These are phyloP conservation scores for Scomber scombrus DNA, from an alignment of 2,113 vertebrate genomes.

Conservation along the genomic window DNA sequence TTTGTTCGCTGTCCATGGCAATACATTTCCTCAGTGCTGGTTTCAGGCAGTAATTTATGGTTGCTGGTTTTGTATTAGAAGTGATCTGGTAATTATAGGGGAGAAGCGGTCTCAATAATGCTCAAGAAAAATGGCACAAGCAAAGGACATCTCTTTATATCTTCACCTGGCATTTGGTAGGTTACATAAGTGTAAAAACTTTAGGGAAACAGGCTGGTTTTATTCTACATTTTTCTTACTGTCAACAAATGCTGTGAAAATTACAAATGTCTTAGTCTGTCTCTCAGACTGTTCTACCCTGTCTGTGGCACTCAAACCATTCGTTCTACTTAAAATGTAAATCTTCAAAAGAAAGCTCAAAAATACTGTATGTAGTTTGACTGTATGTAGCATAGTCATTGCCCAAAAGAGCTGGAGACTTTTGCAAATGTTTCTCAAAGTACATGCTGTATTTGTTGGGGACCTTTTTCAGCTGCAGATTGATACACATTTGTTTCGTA, in stretches of 20 bases:
- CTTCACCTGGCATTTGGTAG: background rate
- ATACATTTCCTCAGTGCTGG: constrained; percentile 17
- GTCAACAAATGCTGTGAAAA: background rate
- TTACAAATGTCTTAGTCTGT: background rate
- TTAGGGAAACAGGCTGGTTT: background rate
- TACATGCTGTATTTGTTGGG: background rate
- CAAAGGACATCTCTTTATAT: background rate
- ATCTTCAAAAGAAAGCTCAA: too few species aligned
- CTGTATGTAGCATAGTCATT: background rate
- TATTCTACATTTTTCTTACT: background rate
- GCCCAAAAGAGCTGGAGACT: background rate
- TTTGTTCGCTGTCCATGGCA: constrained; percentile 52
- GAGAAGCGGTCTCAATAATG: constrained; percentile 13
- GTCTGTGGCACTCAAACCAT: background rate
- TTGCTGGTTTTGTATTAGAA: constrained; percentile 36
- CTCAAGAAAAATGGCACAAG: constrained; percentile 22
- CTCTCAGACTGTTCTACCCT: background rate
- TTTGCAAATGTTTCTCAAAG: background rate
- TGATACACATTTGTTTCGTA: background rate
- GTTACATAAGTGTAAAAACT: background rate
- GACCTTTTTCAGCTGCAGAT: constrained; percentile 2
- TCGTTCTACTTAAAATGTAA: background rate
- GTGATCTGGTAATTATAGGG: constrained; percentile 45
- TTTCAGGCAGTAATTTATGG: constrained; percentile 28
- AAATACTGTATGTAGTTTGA: background rate